Base-by-base conservation (phyloP, 2,888 invertebrate genomes). In the Dynastes maya region DNA sequence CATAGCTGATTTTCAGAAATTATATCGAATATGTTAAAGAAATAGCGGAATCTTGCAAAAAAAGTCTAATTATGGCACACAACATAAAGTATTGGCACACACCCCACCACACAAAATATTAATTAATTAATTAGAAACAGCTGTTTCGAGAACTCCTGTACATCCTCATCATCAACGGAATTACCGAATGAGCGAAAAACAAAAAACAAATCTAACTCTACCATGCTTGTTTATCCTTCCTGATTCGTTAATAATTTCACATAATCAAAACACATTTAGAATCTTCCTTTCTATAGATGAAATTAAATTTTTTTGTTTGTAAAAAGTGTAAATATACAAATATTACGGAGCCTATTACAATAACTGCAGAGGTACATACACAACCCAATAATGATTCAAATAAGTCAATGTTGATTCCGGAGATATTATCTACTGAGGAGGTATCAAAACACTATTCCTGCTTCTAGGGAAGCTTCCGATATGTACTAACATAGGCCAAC, bases 221-320 rank as follows among this genome's bases (percentile, higher is more conserved):
- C 22, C 22, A 22, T 22, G 22, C 22, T 22, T 22, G 22, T 22
- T 22, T 22, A 22, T n/a, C 67, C 65, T 74, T 9, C 45, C 72
- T 3, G 32, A 40, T 29, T 67, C 67, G n/a, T 11, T 67, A 37
- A 13, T 67, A 9, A 32, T 67, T 40, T 16, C 16, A 13, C 37
- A 61, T 22, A 9, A 71, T 2, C 5, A 37, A 16, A n/a, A 22
- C 58, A 45, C 74, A 11, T 74, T 74, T 27, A 74, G 63, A 74
- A 74, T 74, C 1, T 45, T 61, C 27, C 22, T 74, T 6, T 45
- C 49, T 6, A 74, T 55, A 8, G 61, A 74, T 45, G 61, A 74
- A 58, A 74, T 45, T 6, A 58, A 63, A 45, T n/a, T 58, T n/a
- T n/a, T n/a, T 58, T 61, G 63, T 74, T 58, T 16, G 27, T 74